Evolutionary conservation across 2,888 invertebrate species (phyloP).

Genomic region (Pteria penguin): DNA sequence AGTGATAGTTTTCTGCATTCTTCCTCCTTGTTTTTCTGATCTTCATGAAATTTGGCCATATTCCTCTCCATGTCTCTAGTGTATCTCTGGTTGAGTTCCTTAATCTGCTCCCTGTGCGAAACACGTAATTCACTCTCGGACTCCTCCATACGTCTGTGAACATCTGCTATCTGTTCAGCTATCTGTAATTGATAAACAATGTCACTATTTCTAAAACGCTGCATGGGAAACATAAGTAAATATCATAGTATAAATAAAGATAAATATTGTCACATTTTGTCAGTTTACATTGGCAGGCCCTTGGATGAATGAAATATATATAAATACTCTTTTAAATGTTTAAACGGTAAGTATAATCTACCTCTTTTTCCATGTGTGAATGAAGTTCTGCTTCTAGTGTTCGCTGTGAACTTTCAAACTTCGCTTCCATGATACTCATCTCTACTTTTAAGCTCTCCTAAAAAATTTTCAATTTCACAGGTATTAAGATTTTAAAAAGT

Average conservation of each 20-base stretch:
- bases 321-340: too few species aligned
- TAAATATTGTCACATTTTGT: too few species aligned
- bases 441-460: slow-evolving; percentile 77
- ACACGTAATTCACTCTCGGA: slow-evolving; percentile 61
- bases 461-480: neutral
- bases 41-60: slow-evolving; percentile 62
- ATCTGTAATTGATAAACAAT: too few species aligned
- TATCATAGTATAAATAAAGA: neutral
- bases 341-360: too few species aligned
- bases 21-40: slow-evolving; percentile 65
- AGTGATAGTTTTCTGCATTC: slow-evolving; percentile 62
- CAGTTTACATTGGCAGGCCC: too few species aligned
- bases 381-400: slow-evolving; percentile 74
- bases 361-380: slow-evolving; percentile 74
- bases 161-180: slow-evolving; percentile 68
- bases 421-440: slow-evolving; percentile 76
- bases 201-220: too few species aligned
- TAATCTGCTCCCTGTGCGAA: slow-evolving; percentile 66
- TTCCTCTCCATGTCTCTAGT: slow-evolving; percentile 66
- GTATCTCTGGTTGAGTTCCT: slow-evolving; percentile 69
- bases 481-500: too few species aligned
- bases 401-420: slow-evolving; percentile 71
- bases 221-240: neutral
- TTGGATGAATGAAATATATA: too few species aligned
- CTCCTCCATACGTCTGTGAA: slow-evolving; percentile 60